phyloP scores from a whole-genome alignment of 2,888 invertebrate genomes.

The Amaurobius ferox region DNA sequence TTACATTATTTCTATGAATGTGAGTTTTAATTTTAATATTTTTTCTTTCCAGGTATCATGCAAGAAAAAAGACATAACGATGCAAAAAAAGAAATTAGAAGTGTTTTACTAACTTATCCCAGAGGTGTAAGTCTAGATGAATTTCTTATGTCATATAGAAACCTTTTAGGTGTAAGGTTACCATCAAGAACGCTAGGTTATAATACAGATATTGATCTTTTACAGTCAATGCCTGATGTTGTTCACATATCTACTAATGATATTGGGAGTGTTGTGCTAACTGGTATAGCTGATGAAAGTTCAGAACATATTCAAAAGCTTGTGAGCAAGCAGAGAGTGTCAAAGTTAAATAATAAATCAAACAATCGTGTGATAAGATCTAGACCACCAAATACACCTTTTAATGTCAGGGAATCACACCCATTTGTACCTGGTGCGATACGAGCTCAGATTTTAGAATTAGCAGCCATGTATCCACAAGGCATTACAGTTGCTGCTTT shows the following conservation, averaged over 20 bases:
- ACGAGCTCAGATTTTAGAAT: constrained; percentile 22
- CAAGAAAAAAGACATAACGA: neutral
- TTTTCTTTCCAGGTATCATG: neutral
- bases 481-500: constrained; percentile 25
- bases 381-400: neutral
- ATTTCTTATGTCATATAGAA: constrained; percentile 28
- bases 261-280: constrained; percentile 14
- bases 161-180: constrained; percentile 27
- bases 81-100: constrained; percentile 46
- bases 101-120: constrained; percentile 36
- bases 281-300: constrained; percentile 38
- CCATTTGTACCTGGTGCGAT: constrained; percentile 43
- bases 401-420: neutral
- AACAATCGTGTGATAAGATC: neutral
- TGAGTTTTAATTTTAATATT: no score
- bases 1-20: no score
- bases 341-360: neutral
- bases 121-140: constrained; percentile 19
- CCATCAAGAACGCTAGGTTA: constrained; percentile 36
- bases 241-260: constrained; percentile 19
- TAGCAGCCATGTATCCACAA: constrained; percentile 15
- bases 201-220: constrained; percentile 16
- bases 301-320: constrained; percentile 58
- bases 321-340: constrained; percentile 32
- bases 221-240: constrained; percentile 43